Evolutionary conservation across 2,113 vertebrate species (phyloP), one percentile per base, ranked within the genome.

Genomic region (Budorcas taxicolor): DNA sequence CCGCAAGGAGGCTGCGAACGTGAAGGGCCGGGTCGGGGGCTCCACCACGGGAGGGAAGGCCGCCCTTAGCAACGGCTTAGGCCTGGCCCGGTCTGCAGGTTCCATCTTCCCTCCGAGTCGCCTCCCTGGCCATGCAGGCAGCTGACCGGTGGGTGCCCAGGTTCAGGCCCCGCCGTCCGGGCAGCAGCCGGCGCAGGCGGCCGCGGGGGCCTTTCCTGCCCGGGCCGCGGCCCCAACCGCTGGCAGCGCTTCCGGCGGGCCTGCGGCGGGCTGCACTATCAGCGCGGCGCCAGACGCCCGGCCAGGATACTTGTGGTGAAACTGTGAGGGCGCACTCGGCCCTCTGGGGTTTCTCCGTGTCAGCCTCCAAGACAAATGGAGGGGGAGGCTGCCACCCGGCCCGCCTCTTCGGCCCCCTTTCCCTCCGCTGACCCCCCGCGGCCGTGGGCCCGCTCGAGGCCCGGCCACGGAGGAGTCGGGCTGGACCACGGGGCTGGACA

Each of bases 291-390:
- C 99, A 99, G 99, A 99, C 98, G 99, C 99, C 98, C 99, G 99
- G 99, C 98, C 99, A 99, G 99, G 99, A 99, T 99, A 99, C 99
- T 98, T 99, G 99, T 99, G 99, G 99, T 99, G 99, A 99, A 99
- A 99, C 99, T 99, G 99, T 99, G 98, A 99, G 98, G 98, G 98
- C 97, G 97, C 98, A 98, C 98, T 98, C 95, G 96, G 98, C 97
- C 98, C 99, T 98, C 98, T 99, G 99, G 99, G 99, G 99, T 98
- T 99, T 99, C 98, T 99, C 99, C 95, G 14, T 99, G 99, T 99
- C 99, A 99, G 98, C 98, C 98, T 98, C 0, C 96, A 99, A 99
- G 99, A 99, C 99, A 99, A 99, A 99, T 99, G 99, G 98, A 98
- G 3, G 97, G 97, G 84, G 84, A 97, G 95, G 97, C 97, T 97